Conservation (phyloP, 1,140 invertebrate species). For the Habropoda laboriosa region DNA sequence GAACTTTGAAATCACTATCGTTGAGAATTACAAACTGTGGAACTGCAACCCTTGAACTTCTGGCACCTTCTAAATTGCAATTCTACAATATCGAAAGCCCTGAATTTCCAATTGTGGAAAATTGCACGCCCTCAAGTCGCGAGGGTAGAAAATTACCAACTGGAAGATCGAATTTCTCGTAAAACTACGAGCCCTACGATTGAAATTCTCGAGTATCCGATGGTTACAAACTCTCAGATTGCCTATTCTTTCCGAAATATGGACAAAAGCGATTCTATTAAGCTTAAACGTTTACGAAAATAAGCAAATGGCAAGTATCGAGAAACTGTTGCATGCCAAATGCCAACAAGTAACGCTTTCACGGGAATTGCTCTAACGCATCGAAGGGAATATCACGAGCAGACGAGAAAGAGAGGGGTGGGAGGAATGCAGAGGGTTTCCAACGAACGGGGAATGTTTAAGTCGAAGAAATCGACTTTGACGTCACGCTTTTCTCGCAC, state of each 20-base stretch:
- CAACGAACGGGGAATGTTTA: not conserved
- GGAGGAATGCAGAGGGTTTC: not conserved
- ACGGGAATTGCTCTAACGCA: not conserved
- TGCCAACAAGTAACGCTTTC: slow-evolving; percentile 25
- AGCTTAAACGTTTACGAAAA: not conserved
- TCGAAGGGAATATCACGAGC: not conserved
- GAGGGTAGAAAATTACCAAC: not conserved
- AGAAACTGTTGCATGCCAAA: slow-evolving; percentile 7
- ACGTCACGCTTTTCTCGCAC: slow-evolving; percentile 49
- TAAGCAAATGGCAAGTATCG: not conserved
- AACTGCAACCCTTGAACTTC: too few species aligned
- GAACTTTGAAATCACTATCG: not conserved
- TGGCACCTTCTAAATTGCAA: too few species aligned
- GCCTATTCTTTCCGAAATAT: not conserved
- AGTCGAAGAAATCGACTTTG: slow-evolving; percentile 44
- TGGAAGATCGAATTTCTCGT: not conserved
- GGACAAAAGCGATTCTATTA: not conserved
- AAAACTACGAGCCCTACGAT: not conserved
- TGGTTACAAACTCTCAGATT: not conserved
- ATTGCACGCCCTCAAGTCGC: not conserved
- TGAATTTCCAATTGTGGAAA: not conserved
- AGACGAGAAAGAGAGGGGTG: not conserved
- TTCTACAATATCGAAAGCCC: not conserved
- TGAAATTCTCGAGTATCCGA: not conserved
- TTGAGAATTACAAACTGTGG: not conserved